These are phyloP conservation scores for Brenthis ino DNA, from an alignment of 2,888 invertebrate species.

Conservation along the genomic window DNA sequence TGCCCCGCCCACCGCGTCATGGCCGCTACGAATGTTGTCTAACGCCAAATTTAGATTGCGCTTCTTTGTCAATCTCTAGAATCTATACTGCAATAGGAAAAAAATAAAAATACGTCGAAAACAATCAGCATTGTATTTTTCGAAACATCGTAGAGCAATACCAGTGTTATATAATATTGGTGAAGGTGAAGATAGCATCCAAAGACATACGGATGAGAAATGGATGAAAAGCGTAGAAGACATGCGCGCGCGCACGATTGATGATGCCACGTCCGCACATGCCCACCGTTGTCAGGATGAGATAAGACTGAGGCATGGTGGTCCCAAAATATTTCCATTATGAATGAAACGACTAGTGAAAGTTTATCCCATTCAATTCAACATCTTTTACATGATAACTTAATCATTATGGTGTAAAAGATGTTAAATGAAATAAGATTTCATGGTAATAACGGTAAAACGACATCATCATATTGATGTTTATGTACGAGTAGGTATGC, in stretches of 20 bases:
- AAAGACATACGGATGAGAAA: slow-evolving; percentile 51
- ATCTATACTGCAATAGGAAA: slow-evolving; percentile 2
- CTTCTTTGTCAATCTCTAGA: slow-evolving; percentile 27
- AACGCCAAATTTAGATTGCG: slow-evolving; percentile 73
- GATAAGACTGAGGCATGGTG: slow-evolving; percentile 58
- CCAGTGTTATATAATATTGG: slow-evolving; percentile 24
- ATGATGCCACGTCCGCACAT: slow-evolving; percentile 57
- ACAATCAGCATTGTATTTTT: too few relatives aligned
- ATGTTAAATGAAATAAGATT: too few relatives aligned
- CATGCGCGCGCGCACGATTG: slow-evolving; percentile 58
- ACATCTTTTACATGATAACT: slow-evolving; percentile 7
- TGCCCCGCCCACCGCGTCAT: slow-evolving; percentile 74
- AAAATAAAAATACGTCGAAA: background rate
- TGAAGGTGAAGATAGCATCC: slow-evolving; percentile 45
- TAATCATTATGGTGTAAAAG: background rate
- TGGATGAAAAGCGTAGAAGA: slow-evolving; percentile 52
- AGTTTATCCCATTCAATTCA: slow-evolving; percentile 43
- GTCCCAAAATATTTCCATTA: slow-evolving; percentile 54
- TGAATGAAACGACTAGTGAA: slow-evolving; percentile 49
- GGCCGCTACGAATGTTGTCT: slow-evolving; percentile 69
- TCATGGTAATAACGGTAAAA: too few relatives aligned
- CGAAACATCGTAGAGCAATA: too few relatives aligned
- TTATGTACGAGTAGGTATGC: too few relatives aligned
- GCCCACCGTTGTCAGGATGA: slow-evolving; percentile 43
- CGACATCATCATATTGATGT: too few relatives aligned